phyloP scores from a whole-genome alignment of 2,888 invertebrate species.

The Cryptops parisi region DNA sequence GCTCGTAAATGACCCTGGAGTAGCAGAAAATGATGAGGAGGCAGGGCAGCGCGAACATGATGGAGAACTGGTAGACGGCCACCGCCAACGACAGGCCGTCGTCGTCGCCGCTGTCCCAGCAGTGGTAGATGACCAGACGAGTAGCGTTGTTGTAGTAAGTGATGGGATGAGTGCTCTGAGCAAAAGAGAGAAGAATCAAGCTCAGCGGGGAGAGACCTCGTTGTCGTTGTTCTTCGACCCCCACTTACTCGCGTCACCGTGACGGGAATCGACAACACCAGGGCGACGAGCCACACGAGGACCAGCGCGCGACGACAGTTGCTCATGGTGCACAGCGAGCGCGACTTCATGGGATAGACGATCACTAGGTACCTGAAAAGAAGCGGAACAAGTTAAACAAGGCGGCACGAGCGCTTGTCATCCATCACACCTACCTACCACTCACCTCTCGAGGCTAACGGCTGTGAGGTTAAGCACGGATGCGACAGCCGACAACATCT shows the following conservation, averaged over 20 bases:
- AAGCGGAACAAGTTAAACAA: neutral
- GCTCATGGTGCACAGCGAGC: constrained; percentile 36
- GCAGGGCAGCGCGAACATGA: constrained; percentile 32
- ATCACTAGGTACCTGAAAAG: constrained; percentile 37
- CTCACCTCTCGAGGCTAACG: constrained; percentile 40
- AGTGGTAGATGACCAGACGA: constrained; percentile 23
- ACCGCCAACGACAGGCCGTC: constrained; percentile 22
- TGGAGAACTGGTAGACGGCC: constrained; percentile 31
- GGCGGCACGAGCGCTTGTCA: neutral
- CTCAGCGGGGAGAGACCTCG: no score
- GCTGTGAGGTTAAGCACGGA: constrained; percentile 39
- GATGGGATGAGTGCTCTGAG: constrained; percentile 22
- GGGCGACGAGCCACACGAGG: constrained; percentile 34
- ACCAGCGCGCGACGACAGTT: constrained; percentile 34
- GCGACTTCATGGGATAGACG: constrained; percentile 37
- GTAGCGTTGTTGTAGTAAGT: constrained; percentile 24
- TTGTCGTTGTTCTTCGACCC: no score
- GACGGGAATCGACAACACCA: constrained; percentile 32
- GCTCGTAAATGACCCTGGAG: constrained; percentile 31
- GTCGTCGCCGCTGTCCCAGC: constrained; percentile 20
- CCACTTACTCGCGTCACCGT: no score
- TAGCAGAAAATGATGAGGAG: constrained; percentile 33
- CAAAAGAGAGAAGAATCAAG: no score
- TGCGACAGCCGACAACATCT: constrained; percentile 36
- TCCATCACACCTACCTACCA: constrained; percentile 19